Conservation (phyloP, 2,888 invertebrate genomes). For the Nymphalis polychloros region DNA sequence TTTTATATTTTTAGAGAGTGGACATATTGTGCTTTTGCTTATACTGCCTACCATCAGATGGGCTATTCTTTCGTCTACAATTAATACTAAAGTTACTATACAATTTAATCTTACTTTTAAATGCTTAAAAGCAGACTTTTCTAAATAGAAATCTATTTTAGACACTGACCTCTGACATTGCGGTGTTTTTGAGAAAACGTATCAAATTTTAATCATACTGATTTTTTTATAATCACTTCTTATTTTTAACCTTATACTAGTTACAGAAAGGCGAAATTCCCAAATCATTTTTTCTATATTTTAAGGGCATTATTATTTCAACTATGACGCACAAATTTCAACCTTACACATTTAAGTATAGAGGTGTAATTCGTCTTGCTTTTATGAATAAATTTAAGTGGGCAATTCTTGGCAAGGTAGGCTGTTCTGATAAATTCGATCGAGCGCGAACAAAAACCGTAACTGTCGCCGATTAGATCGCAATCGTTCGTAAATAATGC, state of each 20-base stretch:
- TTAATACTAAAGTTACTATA: background rate
- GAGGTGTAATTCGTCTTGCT: background rate
- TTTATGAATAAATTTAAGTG: background rate
- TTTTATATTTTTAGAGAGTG: no score
- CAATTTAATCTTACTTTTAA: background rate
- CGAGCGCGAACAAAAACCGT: constrained; percentile 22
- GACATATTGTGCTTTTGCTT: no score
- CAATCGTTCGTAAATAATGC: constrained; percentile 36
- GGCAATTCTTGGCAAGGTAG: constrained; percentile 19
- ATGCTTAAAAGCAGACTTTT: background rate
- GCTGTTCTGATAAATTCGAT: constrained; percentile 24
- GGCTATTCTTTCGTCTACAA: no score
- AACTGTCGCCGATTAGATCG: constrained; percentile 39
- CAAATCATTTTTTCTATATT: background rate
- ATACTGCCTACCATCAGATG: no score
- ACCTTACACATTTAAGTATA: background rate
- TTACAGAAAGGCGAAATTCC: background rate
- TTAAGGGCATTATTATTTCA: background rate
- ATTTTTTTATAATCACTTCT: background rate
- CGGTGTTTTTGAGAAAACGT: background rate
- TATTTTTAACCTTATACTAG: background rate
- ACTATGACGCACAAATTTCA: background rate
- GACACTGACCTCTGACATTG: background rate
- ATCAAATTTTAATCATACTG: background rate
- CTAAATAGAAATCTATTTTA: background rate